phyloP scores from a whole-genome alignment of 2,888 invertebrate genomes.

The Clanis bilineata region DNA sequence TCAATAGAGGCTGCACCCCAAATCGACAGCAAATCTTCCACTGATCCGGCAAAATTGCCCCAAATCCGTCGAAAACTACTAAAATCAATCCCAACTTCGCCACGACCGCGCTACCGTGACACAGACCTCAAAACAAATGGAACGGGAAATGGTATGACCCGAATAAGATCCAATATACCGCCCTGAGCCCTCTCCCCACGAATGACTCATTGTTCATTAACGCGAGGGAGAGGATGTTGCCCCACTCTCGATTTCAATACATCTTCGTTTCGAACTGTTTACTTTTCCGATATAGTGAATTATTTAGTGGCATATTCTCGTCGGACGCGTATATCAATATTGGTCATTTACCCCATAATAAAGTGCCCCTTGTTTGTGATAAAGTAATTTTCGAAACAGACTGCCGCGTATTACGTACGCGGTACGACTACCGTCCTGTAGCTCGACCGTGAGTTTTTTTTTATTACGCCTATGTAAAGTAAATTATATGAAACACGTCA shows the following conservation, averaged over 20 bases:
- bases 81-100: background rate
- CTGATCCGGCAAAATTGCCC: too few species aligned
- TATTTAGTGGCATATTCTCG: background rate
- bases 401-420: too few species aligned
- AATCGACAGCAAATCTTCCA: too few species aligned
- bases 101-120: too few species aligned
- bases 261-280: constrained; percentile 9
- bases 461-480: too few species aligned
- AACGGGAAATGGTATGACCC: constrained; percentile 34
- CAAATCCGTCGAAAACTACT: background rate
- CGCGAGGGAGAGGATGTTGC: constrained; percentile 14
- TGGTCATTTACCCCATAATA: background rate
- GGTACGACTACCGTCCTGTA: too few species aligned
- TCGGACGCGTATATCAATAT: background rate
- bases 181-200: constrained; percentile 26
- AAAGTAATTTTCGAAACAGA: too few species aligned
- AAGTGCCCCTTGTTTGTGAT: background rate
- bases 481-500: too few species aligned
- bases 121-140: constrained; percentile 26
- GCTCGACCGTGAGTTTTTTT: too few species aligned
- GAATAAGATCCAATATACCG: constrained; percentile 34
- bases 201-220: constrained; percentile 30
- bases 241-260: constrained; percentile 19
- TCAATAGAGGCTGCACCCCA: too few species aligned
- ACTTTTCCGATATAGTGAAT: background rate